Conservation (phyloP, 2,888 invertebrate genomes). For the Syrista parreyssii region DNA sequence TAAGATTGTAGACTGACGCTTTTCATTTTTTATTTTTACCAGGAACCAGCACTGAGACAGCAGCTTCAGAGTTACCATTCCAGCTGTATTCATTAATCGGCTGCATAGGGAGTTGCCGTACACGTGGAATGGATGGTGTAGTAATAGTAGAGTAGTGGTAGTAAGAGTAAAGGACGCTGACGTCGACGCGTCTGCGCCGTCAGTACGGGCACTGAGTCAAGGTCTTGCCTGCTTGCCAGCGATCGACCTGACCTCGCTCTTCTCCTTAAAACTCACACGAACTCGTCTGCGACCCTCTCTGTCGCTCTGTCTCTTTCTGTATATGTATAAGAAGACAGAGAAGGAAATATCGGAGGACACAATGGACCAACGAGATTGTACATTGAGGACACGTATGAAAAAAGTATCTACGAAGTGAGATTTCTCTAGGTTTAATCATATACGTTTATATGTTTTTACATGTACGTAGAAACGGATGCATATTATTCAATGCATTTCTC, state of each 20-base stretch:
- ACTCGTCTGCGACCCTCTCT: background rate
- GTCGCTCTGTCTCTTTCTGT: conserved; percentile 2
- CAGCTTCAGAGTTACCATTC: background rate
- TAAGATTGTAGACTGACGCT: background rate
- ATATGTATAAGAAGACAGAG: background rate
- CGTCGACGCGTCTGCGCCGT: conserved; percentile 40
- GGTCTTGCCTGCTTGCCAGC: conserved; percentile 41
- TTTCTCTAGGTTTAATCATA: background rate
- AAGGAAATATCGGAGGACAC: background rate
- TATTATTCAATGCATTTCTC: background rate
- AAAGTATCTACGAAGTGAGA: background rate
- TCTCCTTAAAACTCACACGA: conserved; percentile 28
- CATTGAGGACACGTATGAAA: background rate
- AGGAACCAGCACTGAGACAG: conserved; percentile 8
- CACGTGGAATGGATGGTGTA: conserved; percentile 27
- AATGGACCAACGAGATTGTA: background rate
- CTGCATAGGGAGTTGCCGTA: conserved; percentile 33
- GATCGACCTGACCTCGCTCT: conserved; percentile 56
- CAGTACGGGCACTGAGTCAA: conserved; percentile 51
- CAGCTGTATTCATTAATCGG: conserved; percentile 37
- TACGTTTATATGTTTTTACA: background rate
- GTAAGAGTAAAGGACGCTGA: conserved; percentile 12
- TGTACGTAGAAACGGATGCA: background rate
- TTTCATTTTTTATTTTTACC: background rate
- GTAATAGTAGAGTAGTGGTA: conserved; percentile 25